These are phyloP conservation scores for Meloidogyne hapla DNA, from an alignment of 1,140 invertebrate species.

Conservation along the genomic window DNA sequence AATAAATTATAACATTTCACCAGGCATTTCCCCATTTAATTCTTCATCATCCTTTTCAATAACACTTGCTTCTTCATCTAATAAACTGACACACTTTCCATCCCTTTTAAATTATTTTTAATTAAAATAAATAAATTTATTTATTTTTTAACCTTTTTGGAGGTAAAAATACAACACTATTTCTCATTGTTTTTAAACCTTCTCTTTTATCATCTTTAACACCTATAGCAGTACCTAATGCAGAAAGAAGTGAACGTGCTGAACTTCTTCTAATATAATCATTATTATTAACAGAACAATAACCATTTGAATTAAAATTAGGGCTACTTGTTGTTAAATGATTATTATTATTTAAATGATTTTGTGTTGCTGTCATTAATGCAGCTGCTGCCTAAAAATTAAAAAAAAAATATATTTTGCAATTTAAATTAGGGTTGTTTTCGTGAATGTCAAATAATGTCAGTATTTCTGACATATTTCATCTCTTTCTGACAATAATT, in stretches of 20 bases:
- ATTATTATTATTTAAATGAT: background rate
- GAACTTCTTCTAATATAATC: background rate
- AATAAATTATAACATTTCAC: conserved; percentile 1
- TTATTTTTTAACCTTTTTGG: background rate
- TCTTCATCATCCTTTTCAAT: background rate
- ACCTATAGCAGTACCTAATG: background rate
- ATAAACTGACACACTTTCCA: background rate
- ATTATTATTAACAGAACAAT: background rate
- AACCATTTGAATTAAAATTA: background rate
- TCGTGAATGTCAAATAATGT: too few relatives aligned
- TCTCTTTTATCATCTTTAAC: conserved; percentile 6
- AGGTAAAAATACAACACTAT: background rate
- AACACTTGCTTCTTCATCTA: conserved; percentile 1
- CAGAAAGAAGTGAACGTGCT: background rate
- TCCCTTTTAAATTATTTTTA: background rate
- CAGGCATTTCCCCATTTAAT: background rate
- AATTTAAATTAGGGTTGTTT: too few relatives aligned
- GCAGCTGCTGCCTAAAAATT: background rate
- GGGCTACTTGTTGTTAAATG: background rate
- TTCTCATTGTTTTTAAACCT: background rate
- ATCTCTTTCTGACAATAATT: too few relatives aligned
- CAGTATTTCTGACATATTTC: too few relatives aligned
- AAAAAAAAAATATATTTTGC: too few relatives aligned
- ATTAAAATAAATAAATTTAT: background rate
- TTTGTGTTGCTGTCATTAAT: background rate